phyloP scores from a whole-genome alignment of 2,888 invertebrate genomes.

The Agrotis puta region DNA sequence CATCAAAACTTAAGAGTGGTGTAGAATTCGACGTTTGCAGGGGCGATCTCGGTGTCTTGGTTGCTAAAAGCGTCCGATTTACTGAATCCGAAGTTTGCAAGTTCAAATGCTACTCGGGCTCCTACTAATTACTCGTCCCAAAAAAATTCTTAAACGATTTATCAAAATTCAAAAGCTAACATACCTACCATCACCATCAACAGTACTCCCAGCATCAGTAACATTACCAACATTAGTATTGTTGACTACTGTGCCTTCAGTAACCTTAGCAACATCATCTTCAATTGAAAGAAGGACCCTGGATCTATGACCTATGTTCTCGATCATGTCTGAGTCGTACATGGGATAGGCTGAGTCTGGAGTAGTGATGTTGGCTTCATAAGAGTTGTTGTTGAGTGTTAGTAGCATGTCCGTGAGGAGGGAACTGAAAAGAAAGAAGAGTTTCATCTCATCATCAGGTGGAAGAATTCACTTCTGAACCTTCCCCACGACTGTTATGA shows the following conservation, averaged over 20 bases:
- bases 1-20: no score
- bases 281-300: conserved; percentile 76
- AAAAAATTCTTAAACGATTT: neutral
- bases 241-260: conserved; percentile 5
- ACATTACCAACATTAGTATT: conserved; percentile 6
- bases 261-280: conserved; percentile 55
- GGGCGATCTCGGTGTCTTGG: no score
- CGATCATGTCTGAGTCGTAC: conserved; percentile 76
- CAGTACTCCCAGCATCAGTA: neutral
- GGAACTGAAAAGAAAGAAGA: conserved; percentile 48
- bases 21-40: no score
- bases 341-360: conserved; percentile 62
- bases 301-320: conserved; percentile 79
- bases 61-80: no score
- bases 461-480: no score
- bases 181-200: conserved; percentile 54
- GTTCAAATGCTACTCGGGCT: no score
- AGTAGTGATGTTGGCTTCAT: neutral
- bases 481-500: no score
- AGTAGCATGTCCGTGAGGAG: conserved; percentile 12
- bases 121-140: no score
- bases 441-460: no score
- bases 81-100: no score
- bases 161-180: conserved; percentile 32
- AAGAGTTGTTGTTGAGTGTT: conserved; percentile 12